Base-by-base conservation (phyloP, 2,797 vertebrate species). In the Menidia menidia region DNA sequence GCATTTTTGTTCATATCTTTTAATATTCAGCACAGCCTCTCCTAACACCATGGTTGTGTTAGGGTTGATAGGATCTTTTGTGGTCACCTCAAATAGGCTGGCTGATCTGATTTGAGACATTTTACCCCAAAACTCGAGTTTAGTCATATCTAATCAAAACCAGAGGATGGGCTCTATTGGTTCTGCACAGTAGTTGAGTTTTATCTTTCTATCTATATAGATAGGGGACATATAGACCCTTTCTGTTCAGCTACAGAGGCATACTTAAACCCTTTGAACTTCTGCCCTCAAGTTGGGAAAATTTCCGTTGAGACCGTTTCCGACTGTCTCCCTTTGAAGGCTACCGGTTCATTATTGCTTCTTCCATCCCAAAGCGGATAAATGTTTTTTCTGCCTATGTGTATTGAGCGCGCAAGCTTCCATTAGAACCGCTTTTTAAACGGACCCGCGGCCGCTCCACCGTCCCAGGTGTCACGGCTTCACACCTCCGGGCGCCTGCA, bases 311-410 rank as follows among this genome's bases (percentile, higher is more conserved):
- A 53, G 51, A 53, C 65, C 77, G 74, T 68, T 88, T 87, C 80
- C 78, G 74, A 80, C 74, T 4, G 54, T 3, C 44, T 14, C 53
- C 41, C 87, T 92, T 86, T 90, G 87, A 89, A 81, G 85, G 55
- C 77, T 44, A 65, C 61, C 13, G 55, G 55, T 83, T 80, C 82
- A 77, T 92, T 83, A 92, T 73, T 48, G 71, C 81, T 78, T 87
- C 77, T 78, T 77, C 64, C 83, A 82, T 85, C 71, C 78, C 86
- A 88, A 90, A 90, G 90, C 83, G 77, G 82, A 68, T 90, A 84
- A 90, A 91, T 93, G 90, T 94, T 94, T 91, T 93, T 86, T 72
- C 91, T 91, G 78, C 47, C 66, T 79, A 92, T 94, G 94, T 94
- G 93, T 95, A 95, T 95, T 95, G 86, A 73, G 70, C 67, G 62